These are phyloP conservation scores for Luffia ferchaultella DNA, from an alignment of 2,888 invertebrate genomes.

Conservation along the genomic window DNA sequence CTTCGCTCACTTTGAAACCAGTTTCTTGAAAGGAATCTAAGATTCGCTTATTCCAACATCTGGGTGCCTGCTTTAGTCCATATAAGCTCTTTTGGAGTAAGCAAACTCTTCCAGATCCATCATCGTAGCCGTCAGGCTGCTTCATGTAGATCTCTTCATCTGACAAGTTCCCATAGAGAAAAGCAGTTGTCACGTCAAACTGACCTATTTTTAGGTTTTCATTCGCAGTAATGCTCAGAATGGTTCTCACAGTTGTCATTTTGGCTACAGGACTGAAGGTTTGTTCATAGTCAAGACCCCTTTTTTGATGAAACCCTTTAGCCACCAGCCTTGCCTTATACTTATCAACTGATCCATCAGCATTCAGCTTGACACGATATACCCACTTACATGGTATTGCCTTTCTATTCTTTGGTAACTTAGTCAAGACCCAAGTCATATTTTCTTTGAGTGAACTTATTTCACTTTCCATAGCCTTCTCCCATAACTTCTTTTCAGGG, in stretches of 20 bases:
- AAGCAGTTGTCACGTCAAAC: slow-evolving; percentile 4
- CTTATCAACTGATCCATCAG: slow-evolving; percentile 13
- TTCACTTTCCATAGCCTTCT: slow-evolving; percentile 19
- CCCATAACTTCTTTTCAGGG: slow-evolving; percentile 11
- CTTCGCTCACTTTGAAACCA: slow-evolving; percentile 7
- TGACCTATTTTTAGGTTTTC: slow-evolving; percentile 4
- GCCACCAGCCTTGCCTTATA: slow-evolving; percentile 17
- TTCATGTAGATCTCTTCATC: slow-evolving; percentile 10
- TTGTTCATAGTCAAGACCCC: slow-evolving; percentile 11
- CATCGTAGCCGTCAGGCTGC: slow-evolving; percentile 7
- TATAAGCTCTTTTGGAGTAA: slow-evolving; percentile 7
- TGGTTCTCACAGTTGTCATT: slow-evolving; percentile 7
- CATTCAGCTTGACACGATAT: slow-evolving; percentile 15
- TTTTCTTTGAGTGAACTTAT: slow-evolving; percentile 18
- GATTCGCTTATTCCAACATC: slow-evolving; percentile 7
- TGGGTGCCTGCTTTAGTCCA: slow-evolving; percentile 10
- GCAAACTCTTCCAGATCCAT: slow-evolving; percentile 6
- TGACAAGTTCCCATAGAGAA: slow-evolving; percentile 7
- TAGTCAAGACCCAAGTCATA: slow-evolving; percentile 17
- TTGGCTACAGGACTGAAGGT: slow-evolving; percentile 13
- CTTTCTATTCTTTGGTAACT: slow-evolving; percentile 14
- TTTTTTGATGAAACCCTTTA: slow-evolving; percentile 10
- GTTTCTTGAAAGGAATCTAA: slow-evolving; percentile 3
- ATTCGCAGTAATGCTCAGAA: slow-evolving; percentile 10
- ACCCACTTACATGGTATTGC: slow-evolving; percentile 15